A percentile compares a stretch with the other conserved stretches of the same genome.
Evolutionary conservation across 2,113 vertebrate genomes (phyloP).

Genomic region (Daphoenositta chrysoptera): DNA sequence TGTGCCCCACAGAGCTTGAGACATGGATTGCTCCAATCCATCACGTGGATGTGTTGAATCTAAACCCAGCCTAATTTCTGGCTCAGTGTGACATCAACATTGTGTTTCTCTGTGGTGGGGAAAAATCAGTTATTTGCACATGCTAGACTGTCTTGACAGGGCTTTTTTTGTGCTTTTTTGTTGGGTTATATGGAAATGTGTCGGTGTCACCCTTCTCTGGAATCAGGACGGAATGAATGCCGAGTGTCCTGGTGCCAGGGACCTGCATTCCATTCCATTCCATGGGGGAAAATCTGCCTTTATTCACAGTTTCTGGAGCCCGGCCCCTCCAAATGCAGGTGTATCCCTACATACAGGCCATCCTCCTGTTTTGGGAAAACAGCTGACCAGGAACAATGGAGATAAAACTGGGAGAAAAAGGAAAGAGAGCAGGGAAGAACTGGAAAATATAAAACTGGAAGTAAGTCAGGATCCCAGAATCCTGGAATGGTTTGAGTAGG

Average conservation of each 20-base stretch:
- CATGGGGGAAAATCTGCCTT: not conserved
- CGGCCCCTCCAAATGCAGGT: not conserved
- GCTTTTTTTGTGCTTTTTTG: not conserved
- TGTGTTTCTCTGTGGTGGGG: not conserved
- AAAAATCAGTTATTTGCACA: not conserved
- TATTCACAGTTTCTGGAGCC: not conserved
- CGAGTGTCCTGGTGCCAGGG: not conserved
- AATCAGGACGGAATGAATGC: fast-evolving
- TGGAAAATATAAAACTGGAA: not conserved
- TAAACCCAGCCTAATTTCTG: not conserved
- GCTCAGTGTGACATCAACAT: not conserved
- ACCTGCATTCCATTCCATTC: not conserved
- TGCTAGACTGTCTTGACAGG: not conserved
- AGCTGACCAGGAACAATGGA: not conserved
- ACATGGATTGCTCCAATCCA: no score
- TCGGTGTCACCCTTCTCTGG: not conserved
- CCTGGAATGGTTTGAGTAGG: not conserved
- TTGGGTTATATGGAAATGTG: not conserved
- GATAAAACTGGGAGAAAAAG: not conserved
- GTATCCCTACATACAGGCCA: fast-evolving
- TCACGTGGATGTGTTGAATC: no score
- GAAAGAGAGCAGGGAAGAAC: not conserved
- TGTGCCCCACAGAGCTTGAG: no score
- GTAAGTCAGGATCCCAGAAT: no score
- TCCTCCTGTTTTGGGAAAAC: not conserved